phyloP scores from a whole-genome alignment of 2,113 vertebrate species.

The Pseudopipra pipra region DNA sequence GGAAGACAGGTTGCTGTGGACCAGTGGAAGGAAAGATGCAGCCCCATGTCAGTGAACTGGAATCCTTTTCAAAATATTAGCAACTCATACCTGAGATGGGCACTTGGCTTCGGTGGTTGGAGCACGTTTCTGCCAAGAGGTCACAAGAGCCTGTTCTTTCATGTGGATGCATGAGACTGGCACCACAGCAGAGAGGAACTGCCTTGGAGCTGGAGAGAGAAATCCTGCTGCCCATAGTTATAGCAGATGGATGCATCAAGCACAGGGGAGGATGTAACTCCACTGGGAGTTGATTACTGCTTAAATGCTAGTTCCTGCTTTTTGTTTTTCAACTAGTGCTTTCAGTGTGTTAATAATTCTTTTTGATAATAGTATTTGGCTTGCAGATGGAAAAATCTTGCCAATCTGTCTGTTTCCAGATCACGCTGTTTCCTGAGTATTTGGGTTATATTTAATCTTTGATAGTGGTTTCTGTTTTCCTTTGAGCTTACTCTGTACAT shows the following conservation, averaged over 20 bases:
- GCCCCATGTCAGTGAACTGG: fast-evolving
- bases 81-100: background rate
- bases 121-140: background rate
- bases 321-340: background rate
- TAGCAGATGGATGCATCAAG: background rate
- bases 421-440: background rate
- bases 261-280: background rate
- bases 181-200: fast-evolving
- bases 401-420: background rate
- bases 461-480: background rate
- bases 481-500: background rate
- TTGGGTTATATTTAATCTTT: background rate
- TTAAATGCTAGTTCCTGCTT: background rate
- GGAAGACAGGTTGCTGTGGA: background rate
- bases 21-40: background rate
- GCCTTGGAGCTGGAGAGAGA: background rate
- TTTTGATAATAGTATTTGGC: background rate
- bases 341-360: background rate
- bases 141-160: background rate
- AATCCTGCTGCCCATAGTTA: background rate
- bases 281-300: background rate
- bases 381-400: background rate
- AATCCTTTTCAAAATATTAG: background rate
- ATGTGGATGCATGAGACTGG: background rate
- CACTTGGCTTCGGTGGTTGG: background rate